phyloP scores from a whole-genome alignment of 2,888 invertebrate species.

The Andrena chrysosceles region DNA sequence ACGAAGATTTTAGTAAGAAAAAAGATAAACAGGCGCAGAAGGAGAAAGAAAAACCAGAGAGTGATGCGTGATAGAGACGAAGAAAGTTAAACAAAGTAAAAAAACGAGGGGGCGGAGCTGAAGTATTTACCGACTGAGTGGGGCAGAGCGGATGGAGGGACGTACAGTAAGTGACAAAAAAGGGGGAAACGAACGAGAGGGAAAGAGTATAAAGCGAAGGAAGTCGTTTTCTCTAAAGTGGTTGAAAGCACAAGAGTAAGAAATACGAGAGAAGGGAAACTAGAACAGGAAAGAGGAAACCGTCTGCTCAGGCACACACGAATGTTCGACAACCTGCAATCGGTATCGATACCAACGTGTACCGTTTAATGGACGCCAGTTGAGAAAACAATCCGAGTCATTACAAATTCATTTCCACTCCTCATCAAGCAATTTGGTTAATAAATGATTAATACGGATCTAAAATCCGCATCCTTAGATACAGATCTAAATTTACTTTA shows the following conservation, averaged over 20 bases:
- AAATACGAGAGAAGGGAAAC: conserved; percentile 29
- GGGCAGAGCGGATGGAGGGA: not conserved
- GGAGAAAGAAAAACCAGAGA: conserved; percentile 13
- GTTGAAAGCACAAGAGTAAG: conserved; percentile 33
- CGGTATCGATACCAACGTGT: conserved; percentile 17
- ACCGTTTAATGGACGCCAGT: conserved; percentile 13
- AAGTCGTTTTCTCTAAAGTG: conserved; percentile 35
- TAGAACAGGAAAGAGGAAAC: conserved; percentile 18
- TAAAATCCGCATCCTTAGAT: too few species aligned
- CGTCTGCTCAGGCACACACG: not conserved
- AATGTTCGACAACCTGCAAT: conserved; percentile 6
- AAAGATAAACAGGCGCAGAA: conserved; percentile 5
- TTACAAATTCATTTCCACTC: not conserved
- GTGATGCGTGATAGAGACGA: conserved; percentile 9
- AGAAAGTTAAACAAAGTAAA: conserved; percentile 29
- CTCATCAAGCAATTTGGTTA: too few species aligned
- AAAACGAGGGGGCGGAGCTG: conserved; percentile 17
- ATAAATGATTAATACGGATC: too few species aligned
- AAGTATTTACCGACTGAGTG: conserved; percentile 31
- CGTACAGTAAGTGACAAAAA: conserved; percentile 24
- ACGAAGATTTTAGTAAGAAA: conserved; percentile 14
- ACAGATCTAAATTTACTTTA: too few species aligned
- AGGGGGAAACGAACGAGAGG: conserved; percentile 34
- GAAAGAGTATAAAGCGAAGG: conserved; percentile 18
- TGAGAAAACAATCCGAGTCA: not conserved